Conservation (phyloP, 2,888 invertebrate genomes). For the Apeira syringaria region DNA sequence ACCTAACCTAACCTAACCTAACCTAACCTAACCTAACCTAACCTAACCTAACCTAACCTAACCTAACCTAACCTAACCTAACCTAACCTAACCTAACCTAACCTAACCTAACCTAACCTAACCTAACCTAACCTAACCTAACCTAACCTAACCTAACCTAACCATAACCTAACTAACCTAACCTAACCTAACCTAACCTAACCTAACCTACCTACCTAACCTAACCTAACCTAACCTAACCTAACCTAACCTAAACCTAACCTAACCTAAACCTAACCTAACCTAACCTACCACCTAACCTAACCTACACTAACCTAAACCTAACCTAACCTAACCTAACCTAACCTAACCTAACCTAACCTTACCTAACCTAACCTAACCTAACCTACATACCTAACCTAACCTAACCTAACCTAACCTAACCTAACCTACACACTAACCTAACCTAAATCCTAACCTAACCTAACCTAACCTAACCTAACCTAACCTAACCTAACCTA, state of each 20-base stretch:
- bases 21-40: constrained; percentile 24
- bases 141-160: constrained; percentile 27
- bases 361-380: constrained; percentile 28
- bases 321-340: constrained; percentile 25
- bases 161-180: constrained; percentile 29
- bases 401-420: constrained; percentile 30
- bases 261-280: constrained; percentile 28
- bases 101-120: constrained; percentile 27
- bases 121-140: constrained; percentile 27
- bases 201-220: constrained; percentile 28
- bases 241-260: constrained; percentile 27
- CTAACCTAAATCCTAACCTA: constrained; percentile 26
- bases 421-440: constrained; percentile 26
- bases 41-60: constrained; percentile 29
- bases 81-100: constrained; percentile 27
- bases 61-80: constrained; percentile 26
- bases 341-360: constrained; percentile 27
- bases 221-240: constrained; percentile 28
- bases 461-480: constrained; percentile 27
- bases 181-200: constrained; percentile 29
- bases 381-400: constrained; percentile 26
- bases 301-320: constrained; percentile 18
- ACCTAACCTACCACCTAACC: constrained; percentile 29
- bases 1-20: constrained; percentile 23
- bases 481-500: constrained; percentile 27